phyloP scores from a whole-genome alignment of 2,113 vertebrate genomes.

The Xyliphius kryptos region DNA sequence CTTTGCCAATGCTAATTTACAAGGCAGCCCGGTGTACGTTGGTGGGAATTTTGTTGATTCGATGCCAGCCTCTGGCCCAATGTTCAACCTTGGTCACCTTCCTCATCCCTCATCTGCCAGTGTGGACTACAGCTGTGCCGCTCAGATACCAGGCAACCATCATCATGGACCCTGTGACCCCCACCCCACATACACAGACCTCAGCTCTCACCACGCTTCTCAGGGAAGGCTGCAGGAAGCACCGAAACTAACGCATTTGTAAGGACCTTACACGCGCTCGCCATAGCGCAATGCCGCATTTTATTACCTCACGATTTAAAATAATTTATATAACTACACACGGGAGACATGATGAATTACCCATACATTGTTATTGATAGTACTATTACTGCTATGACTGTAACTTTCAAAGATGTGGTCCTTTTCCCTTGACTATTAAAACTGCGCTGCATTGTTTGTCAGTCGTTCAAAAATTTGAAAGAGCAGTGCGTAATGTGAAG shows the following conservation, averaged over 20 bases:
- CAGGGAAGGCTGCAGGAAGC: constrained; percentile 99
- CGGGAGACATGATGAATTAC: constrained; percentile 77
- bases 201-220: constrained; percentile 96
- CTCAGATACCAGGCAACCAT: constrained; percentile 96
- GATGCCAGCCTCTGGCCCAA: constrained; percentile 95
- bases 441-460: constrained; percentile 61
- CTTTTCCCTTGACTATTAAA: constrained; percentile 59
- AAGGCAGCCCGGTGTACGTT: constrained; percentile 97
- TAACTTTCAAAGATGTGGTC: constrained; percentile 68
- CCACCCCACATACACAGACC: constrained; percentile 98
- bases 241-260: constrained; percentile 99
- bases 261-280: constrained; percentile 61
- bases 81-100: constrained; percentile 97
- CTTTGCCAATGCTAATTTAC: constrained; percentile 90
- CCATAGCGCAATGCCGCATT: constrained; percentile 70
- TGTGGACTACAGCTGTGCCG: constrained; percentile 99
- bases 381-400: constrained; percentile 72
- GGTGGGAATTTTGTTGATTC: constrained; percentile 99
- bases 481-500: constrained; percentile 77
- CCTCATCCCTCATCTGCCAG: constrained; percentile 97
- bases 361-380: constrained; percentile 72
- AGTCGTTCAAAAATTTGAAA: constrained; percentile 71
- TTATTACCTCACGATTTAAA: constrained; percentile 92
- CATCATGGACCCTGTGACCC: constrained; percentile 99
- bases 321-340: constrained; percentile 67